Conservation (phyloP, 1,140 invertebrate species). For the Brachystomella parvula region DNA sequence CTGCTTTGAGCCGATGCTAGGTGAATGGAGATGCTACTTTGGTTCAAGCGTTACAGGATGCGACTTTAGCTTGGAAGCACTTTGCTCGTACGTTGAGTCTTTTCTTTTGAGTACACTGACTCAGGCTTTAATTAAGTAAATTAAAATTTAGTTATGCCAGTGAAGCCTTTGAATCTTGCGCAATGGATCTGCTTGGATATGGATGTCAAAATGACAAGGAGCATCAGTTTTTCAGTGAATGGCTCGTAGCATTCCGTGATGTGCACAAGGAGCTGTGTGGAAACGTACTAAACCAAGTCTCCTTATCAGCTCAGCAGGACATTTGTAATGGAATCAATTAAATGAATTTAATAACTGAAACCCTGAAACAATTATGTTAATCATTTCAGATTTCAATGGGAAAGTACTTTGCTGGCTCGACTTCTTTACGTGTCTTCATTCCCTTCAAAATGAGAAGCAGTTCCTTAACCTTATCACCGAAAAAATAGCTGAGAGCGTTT, state of each 20-base stretch:
- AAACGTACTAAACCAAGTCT: too few relatives aligned
- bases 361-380: neutral
- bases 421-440: neutral
- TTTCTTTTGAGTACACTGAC: neutral
- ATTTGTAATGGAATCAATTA: too few relatives aligned
- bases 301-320: too few relatives aligned
- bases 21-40: neutral
- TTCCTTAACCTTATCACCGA: neutral
- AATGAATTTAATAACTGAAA: too few relatives aligned
- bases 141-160: neutral
- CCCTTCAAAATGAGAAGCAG: neutral
- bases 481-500: neutral
- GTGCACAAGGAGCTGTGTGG: neutral
- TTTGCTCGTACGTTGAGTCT: neutral
- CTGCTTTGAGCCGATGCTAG: neutral
- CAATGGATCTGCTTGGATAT: neutral
- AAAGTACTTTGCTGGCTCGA: constrained; percentile 11
- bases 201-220: neutral
- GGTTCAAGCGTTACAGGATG: neutral
- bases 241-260: neutral
- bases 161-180: neutral
- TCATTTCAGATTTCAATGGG: neutral
- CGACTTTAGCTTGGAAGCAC: neutral
- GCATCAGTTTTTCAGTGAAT: neutral
- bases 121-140: neutral